Percentiles rank a stretch among this genome's conserved stretches.
These are phyloP conservation scores for Ennomos erosarius DNA, from an alignment of 2,888 invertebrate genomes.

Conservation along the genomic window DNA sequence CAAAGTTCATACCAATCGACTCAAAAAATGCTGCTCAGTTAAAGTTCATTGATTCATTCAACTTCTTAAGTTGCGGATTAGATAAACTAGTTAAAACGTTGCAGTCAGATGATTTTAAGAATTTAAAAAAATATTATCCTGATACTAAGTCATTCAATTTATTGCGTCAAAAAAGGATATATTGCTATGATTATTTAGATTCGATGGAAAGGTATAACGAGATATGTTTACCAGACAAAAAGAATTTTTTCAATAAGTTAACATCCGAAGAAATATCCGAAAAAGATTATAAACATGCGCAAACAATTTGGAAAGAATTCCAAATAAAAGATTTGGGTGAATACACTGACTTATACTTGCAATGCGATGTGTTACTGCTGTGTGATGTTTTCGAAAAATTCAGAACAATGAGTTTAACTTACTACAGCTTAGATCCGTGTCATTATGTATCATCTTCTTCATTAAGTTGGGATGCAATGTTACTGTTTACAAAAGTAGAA, in stretches of 20 bases:
- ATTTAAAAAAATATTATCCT: not conserved
- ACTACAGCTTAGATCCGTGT: slow-evolving; percentile 14
- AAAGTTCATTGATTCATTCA: slow-evolving; percentile 1
- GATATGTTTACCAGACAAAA: slow-evolving; percentile 1
- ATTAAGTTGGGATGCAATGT: slow-evolving; percentile 22
- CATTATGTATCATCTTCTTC: slow-evolving; percentile 16
- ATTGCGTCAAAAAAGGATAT: not conserved
- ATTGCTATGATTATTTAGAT: slow-evolving; percentile 16
- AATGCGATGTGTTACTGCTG: slow-evolving; percentile 11
- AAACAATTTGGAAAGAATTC: slow-evolving; percentile 9
- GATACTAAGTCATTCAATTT: not conserved
- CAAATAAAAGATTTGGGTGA: slow-evolving; percentile 9
- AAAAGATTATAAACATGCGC: slow-evolving; percentile 7
- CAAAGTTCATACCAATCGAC: not conserved
- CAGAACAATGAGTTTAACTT: slow-evolving; percentile 1
- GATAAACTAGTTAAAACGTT: slow-evolving; percentile 3
- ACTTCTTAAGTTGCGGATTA: not conserved
- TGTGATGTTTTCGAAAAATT: slow-evolving; percentile 20
- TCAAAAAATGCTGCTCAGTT: not conserved
- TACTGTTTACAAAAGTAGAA: slow-evolving; percentile 3
- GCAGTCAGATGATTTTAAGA: not conserved
- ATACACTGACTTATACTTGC: slow-evolving; percentile 24
- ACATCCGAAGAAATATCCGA: slow-evolving; percentile 4
- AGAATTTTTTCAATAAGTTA: slow-evolving; percentile 15
- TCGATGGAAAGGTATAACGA: slow-evolving; percentile 7